Evolutionary conservation across 2,888 invertebrate genomes (phyloP), one percentile per base, ranked within the genome.

Genomic region (Nymphalis polychloros): DNA sequence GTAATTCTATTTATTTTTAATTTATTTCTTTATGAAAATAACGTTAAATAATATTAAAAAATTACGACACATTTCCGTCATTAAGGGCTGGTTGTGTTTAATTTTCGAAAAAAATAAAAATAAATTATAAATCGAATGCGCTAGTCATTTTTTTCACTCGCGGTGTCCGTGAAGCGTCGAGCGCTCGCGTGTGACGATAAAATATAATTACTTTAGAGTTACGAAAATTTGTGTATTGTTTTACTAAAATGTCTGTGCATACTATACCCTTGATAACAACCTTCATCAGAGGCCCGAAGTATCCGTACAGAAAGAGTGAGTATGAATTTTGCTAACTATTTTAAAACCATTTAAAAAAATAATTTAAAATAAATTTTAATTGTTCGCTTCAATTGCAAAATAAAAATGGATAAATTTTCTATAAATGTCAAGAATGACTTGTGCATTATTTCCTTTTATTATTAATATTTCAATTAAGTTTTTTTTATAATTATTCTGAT

Each of bases 301-400:
- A 91, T 81, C 92, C 91, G 70, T 91, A 90, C 73, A 87, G 92
- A 86, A 92, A 92, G 75, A 90, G 93, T 93, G 80, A 92, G 92
- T 92, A 79, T 57, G 41, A 69, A 73, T 77, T 60, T 75, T 73
- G 57, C 50, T 10, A 47, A 47, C 23, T 50, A 27, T 62, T 52
- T 47, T 64, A 47, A 53, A 53, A 53, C 23, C 10, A 52, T 20
- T 13, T 52, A 20, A 53, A 31, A 17, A 20, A 20, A 13, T 13
- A 3, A 41, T 41, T 41, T 2, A 41, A 13, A 41, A 41, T 41
- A 41, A 41, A 41, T 41, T 41, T 41, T 4, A 13, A 41, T 41
- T 41, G 8, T 41, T 41, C 10, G 10, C 8, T 41, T 41, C 41
- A 41, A 41, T 41, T 41, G 41, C 13, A 41, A 41, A 41, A 41